These are phyloP conservation scores for Nanorana parkeri DNA, from an alignment of 2,113 vertebrate genomes.

Conservation along the genomic window DNA sequence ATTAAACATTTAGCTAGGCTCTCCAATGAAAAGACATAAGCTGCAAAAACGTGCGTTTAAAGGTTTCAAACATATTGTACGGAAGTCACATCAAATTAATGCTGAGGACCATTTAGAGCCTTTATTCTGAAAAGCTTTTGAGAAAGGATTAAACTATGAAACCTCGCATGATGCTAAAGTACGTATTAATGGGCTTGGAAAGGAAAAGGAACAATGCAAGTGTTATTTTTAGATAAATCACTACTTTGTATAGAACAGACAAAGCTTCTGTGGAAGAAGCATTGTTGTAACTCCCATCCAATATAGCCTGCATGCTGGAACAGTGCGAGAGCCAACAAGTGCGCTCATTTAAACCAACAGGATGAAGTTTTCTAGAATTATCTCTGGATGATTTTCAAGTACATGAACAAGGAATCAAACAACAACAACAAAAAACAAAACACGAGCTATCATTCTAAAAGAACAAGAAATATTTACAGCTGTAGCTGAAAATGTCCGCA, in stretches of 20 bases:
- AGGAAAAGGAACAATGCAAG: slow-evolving; percentile 78
- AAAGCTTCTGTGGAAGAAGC: slow-evolving; percentile 71
- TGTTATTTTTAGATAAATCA: slow-evolving; percentile 83
- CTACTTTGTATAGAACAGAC: slow-evolving; percentile 77
- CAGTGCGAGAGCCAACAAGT: slow-evolving; percentile 40
- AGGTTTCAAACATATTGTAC: slow-evolving; percentile 94
- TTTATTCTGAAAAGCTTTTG: slow-evolving; percentile 97
- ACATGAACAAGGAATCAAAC: too few species aligned
- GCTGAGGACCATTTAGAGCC: slow-evolving; percentile 96
- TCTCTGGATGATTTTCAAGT: too few species aligned
- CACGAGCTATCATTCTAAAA: too few species aligned
- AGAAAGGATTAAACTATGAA: slow-evolving; percentile 99
- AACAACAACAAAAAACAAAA: too few species aligned
- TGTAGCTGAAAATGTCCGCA: too few species aligned
- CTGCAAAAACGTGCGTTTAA: slow-evolving; percentile 85
- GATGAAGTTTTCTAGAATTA: neutral
- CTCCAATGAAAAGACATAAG: slow-evolving; percentile 83
- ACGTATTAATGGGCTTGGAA: slow-evolving; percentile 88
- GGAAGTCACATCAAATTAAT: slow-evolving; percentile 99
- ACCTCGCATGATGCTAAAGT: slow-evolving; percentile 97
- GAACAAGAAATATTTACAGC: too few species aligned
- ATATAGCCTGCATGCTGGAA: slow-evolving; percentile 61
- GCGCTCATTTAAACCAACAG: neutral
- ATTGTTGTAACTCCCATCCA: slow-evolving; percentile 62
- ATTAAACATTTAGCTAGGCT: slow-evolving; percentile 83